A percentile compares a stretch with the other conserved stretches of the same genome.
phyloP scores from a whole-genome alignment of 2,113 vertebrate species.

The Phalacrocorax pelagicus region DNA sequence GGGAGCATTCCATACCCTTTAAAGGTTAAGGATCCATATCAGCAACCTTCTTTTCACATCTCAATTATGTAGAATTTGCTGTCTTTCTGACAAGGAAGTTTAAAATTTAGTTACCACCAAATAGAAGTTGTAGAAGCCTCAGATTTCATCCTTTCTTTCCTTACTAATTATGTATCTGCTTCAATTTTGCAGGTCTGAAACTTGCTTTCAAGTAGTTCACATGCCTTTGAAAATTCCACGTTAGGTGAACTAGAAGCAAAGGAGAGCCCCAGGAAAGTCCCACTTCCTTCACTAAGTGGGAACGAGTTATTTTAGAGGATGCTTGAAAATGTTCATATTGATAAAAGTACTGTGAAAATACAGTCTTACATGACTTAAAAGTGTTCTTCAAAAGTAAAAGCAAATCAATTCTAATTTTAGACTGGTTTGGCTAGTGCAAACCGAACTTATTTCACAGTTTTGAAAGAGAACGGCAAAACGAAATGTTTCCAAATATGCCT shows the following conservation, averaged over 20 bases:
- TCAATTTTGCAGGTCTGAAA: not conserved
- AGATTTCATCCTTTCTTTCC: not conserved
- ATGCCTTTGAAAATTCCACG: not conserved
- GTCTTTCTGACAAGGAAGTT: not conserved
- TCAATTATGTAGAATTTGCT: not conserved
- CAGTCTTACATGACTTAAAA: not conserved
- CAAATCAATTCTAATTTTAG: not conserved
- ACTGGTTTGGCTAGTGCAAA: not conserved
- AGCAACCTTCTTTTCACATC: not conserved
- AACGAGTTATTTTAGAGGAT: not conserved
- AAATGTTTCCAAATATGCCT: not conserved
- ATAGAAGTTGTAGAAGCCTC: not conserved
- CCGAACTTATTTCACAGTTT: not conserved
- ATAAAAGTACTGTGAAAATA: not conserved
- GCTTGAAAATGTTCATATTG: not conserved
- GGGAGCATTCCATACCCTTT: not conserved
- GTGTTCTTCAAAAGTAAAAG: not conserved
- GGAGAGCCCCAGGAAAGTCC: not conserved
- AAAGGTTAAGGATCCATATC: not conserved
- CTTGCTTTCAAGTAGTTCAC: not conserved
- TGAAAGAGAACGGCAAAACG: not conserved
- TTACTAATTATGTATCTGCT: not conserved
- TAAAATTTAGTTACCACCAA: not conserved
- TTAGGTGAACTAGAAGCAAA: not conserved
- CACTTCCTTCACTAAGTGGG: not conserved